Percentiles rank a stretch among this genome's conserved stretches.
These are phyloP conservation scores for Vollenhovia emeryi DNA, from an alignment of 1,140 invertebrate genomes.

Conservation along the genomic window DNA sequence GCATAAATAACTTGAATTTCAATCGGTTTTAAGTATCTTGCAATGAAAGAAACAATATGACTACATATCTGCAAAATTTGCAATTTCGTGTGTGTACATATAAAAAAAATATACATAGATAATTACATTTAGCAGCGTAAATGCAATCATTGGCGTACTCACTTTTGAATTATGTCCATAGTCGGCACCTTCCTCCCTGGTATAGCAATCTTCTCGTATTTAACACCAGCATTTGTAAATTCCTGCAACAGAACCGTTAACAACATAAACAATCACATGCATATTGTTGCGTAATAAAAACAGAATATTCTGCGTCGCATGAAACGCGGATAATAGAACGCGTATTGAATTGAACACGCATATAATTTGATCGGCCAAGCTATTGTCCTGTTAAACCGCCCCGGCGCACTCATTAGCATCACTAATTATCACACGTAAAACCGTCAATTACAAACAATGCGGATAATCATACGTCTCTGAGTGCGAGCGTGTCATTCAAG, in stretches of 20 bases:
- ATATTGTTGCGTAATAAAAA: slow-evolving; percentile 25
- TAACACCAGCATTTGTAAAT: slow-evolving; percentile 79
- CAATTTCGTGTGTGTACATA: too few relatives aligned
- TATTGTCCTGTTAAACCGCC: slow-evolving; percentile 30
- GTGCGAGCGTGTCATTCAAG: slow-evolving; percentile 23
- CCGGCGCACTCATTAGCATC: slow-evolving; percentile 64
- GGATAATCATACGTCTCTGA: slow-evolving; percentile 62
- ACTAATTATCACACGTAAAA: slow-evolving; percentile 69
- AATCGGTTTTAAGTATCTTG: neutral
- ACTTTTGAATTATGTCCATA: slow-evolving; percentile 75
- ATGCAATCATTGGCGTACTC: slow-evolving; percentile 53
- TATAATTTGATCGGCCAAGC: slow-evolving; percentile 40
- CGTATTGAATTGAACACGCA: neutral
- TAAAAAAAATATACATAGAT: too few relatives aligned
- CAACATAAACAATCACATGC: neutral
- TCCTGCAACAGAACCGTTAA: slow-evolving; percentile 78
- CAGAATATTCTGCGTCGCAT: neutral
- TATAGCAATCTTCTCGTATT: slow-evolving; percentile 85
- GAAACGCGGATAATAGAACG: slow-evolving; percentile 14
- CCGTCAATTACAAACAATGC: slow-evolving; percentile 69
- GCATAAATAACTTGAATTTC: neutral
- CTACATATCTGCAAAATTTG: neutral
- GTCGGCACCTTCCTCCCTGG: slow-evolving; percentile 85
- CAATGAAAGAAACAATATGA: neutral
- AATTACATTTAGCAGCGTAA: neutral